Base-by-base conservation (phyloP, 2,888 invertebrate genomes). In the Eilema sororculum region DNA sequence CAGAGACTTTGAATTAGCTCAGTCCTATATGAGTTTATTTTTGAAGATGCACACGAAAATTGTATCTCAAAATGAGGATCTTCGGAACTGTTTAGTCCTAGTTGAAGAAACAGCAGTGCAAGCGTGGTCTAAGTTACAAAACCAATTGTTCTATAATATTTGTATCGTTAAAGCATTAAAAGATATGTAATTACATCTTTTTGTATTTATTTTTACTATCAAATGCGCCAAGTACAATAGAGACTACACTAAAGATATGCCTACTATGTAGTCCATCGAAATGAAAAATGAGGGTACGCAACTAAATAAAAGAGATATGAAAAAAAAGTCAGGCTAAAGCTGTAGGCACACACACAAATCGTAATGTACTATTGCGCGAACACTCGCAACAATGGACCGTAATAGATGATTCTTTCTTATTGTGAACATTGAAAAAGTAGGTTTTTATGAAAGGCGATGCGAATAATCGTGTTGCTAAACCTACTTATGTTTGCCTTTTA, bases 21-120 rank as follows among this genome's bases (percentile, higher is more conserved):
- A 99, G 88, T 97, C 99, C 0, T 99, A 99, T 92, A 95, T 99
- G 73, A 97, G 97, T 62, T 95, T 99, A 61, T 99, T 98, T 91
- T 91, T 99, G 46, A 99, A 99, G 91, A 96, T 96, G 57, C 98
- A 98, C 85, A 97, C 97, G 0, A 95, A 95, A 73, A 85, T 93
- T 8, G 95, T 98, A 67, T 95, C 96, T 0, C 91, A 96, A 65
- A 95, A 95, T 57, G 90, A 95, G 56, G 93, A 94, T 58, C 90
- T 98, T 62, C 91, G 96, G 28, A 89, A 94, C 33, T 93, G 92
- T 68, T 86, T 98, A 65, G 91, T 91, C 0, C 91, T 95, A 24
- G 92, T 98, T 0, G 96, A 96, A 79, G 93, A 95, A 78, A 91
- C 94, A 12, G 97, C 97, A 73, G 87, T 94, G 25, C 91, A 93